Conservation (phyloP, 2,888 invertebrate genomes). For the Tipula helvola region DNA sequence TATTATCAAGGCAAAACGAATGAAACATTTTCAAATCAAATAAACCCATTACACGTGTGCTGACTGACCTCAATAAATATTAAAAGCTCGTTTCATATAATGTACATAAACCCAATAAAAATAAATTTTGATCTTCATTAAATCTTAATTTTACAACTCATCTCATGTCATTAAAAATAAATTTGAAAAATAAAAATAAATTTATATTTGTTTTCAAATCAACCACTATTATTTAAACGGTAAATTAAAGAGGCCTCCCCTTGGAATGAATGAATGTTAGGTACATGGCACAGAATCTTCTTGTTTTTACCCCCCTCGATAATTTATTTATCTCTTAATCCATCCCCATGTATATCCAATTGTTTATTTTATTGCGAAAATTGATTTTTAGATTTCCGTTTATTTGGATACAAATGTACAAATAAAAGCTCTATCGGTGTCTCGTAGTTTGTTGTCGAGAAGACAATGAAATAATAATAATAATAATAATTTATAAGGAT, state of each 20-base stretch:
- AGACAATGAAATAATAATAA: constrained; percentile 4
- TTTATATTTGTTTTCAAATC: background rate
- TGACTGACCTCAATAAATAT: background rate
- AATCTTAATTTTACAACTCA: background rate
- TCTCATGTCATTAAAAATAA: background rate
- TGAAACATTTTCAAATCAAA: background rate
- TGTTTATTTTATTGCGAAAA: background rate
- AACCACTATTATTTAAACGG: background rate
- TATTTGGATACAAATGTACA: background rate
- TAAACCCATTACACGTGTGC: background rate
- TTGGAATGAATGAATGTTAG: background rate
- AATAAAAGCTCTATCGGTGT: background rate
- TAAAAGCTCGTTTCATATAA: background rate
- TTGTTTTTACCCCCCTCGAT: background rate
- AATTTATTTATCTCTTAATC: background rate
- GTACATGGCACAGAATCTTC: background rate
- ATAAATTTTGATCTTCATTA: background rate
- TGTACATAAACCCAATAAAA: background rate
- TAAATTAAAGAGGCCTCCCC: background rate
- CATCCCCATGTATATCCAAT: background rate
- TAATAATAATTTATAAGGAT: constrained; percentile 4
- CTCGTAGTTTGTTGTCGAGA: background rate
- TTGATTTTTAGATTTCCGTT: background rate
- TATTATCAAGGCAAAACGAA: background rate
- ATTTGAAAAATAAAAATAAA: background rate